phyloP scores from a whole-genome alignment of 2,888 invertebrate species.

The Epinotia bilunana region DNA sequence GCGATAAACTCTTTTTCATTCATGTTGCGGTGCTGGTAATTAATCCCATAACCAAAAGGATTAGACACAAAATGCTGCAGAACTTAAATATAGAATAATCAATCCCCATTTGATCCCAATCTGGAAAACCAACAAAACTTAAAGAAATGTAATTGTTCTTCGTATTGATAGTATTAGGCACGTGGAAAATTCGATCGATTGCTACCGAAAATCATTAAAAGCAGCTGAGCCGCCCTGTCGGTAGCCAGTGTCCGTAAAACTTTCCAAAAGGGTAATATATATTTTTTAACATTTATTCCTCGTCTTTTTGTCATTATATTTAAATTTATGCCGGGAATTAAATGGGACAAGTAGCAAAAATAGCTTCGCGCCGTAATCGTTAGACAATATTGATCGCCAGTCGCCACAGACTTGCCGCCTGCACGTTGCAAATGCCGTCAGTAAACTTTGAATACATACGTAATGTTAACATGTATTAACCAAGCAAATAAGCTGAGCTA shows the following conservation, averaged over 20 bases:
- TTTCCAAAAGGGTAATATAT: background rate
- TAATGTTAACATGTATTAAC: slow-evolving; percentile 16
- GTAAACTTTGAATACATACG: slow-evolving; percentile 2
- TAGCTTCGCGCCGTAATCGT: slow-evolving; percentile 24
- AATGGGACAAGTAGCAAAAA: slow-evolving; percentile 17
- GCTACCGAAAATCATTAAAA: background rate
- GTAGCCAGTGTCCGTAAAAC: no score
- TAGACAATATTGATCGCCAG: slow-evolving; percentile 30
- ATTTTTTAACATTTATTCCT: background rate
- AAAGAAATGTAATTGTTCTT: background rate
- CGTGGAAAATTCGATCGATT: background rate
- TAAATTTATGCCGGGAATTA: background rate
- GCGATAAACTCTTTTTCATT: background rate
- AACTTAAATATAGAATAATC: background rate
- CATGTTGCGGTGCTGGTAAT: background rate
- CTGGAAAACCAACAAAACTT: background rate
- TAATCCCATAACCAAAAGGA: background rate
- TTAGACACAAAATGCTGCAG: background rate
- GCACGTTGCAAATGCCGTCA: slow-evolving; percentile 15
- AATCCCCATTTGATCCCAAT: background rate
- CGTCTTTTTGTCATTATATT: background rate
- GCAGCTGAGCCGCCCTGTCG: background rate
- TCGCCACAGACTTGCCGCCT: slow-evolving; percentile 10
- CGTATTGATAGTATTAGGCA: no score
- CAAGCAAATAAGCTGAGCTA: background rate